A percentile compares a stretch with the other conserved stretches of the same genome.
Conservation (phyloP, 2,888 invertebrate species). For the Caenorhabditis panamensis region DNA sequence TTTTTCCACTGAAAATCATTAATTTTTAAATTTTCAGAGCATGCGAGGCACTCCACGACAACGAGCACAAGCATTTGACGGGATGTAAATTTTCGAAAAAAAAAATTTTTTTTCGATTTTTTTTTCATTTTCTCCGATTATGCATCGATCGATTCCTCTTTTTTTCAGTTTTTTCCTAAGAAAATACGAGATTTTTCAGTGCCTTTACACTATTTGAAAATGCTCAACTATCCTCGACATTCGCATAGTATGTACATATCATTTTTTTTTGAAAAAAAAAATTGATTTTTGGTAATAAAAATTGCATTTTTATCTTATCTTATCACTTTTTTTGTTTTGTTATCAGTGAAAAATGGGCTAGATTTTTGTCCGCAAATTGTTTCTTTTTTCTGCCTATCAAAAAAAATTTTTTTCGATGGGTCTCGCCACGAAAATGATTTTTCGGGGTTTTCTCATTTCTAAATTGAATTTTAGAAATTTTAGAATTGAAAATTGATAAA, state of each 20-base stretch:
- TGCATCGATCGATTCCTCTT: conserved; percentile 15
- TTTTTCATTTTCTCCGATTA: conserved; percentile 19
- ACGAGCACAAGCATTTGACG: conserved; percentile 96
- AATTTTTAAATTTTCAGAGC: conserved; percentile 84
- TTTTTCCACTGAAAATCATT: conserved; percentile 5
- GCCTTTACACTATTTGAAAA: neutral
- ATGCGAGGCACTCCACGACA: conserved; percentile 95
- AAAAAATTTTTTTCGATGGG: neutral
- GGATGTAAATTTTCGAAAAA: conserved; percentile 87
- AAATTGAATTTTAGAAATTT: no score
- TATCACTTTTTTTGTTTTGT: neutral
- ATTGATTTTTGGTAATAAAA: no score
- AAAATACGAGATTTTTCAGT: neutral
- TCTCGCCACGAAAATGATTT: no score
- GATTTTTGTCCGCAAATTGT: neutral
- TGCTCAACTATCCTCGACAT: neutral
- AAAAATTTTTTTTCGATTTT: neutral
- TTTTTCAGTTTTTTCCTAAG: neutral
- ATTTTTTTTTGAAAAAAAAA: neutral
- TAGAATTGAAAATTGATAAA: no score
- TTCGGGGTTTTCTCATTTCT: no score
- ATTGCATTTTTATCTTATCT: neutral
- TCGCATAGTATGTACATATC: conserved; percentile 3
- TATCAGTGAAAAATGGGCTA: neutral
- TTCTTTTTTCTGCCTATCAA: neutral